Evolutionary conservation across 1,140 invertebrate species (phyloP).

Genomic region (Vollenhovia emeryi): DNA sequence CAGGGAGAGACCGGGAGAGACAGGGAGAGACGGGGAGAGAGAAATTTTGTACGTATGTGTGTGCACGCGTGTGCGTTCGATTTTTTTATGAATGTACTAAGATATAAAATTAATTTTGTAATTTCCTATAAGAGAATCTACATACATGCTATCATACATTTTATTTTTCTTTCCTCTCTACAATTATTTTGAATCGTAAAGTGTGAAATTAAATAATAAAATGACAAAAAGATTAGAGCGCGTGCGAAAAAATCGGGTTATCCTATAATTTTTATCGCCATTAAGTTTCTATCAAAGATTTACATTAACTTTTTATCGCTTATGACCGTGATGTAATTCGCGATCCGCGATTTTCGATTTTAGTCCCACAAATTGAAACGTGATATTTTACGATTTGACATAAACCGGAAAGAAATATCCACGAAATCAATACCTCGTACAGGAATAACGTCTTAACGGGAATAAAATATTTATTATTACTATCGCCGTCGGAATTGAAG

Average conservation of each 20-base stretch:
- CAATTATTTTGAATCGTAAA: slow-evolving; percentile 4
- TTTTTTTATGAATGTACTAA: background rate
- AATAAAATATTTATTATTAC: slow-evolving; percentile 44
- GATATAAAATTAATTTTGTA: background rate
- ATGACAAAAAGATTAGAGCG: background rate
- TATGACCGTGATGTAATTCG: background rate
- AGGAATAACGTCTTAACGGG: slow-evolving; percentile 20
- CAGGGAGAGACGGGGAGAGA: too few species aligned
- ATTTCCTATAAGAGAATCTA: background rate
- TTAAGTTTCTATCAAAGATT: background rate
- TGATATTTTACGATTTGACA: slow-evolving; percentile 27
- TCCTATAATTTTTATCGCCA: background rate
- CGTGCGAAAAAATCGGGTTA: background rate
- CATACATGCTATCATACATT: background rate
- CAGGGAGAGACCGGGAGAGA: background rate
- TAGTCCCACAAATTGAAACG: slow-evolving; percentile 7
- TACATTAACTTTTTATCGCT: background rate
- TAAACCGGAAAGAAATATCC: slow-evolving; percentile 17
- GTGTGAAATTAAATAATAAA: background rate
- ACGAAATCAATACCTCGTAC: slow-evolving; percentile 27
- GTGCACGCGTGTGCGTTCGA: too few species aligned
- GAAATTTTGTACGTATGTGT: background rate
- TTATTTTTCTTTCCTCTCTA: background rate
- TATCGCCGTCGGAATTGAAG: background rate
- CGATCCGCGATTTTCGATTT: background rate